These are phyloP conservation scores for Zeus faber DNA, from an alignment of 2,113 vertebrate species.

Conservation along the genomic window DNA sequence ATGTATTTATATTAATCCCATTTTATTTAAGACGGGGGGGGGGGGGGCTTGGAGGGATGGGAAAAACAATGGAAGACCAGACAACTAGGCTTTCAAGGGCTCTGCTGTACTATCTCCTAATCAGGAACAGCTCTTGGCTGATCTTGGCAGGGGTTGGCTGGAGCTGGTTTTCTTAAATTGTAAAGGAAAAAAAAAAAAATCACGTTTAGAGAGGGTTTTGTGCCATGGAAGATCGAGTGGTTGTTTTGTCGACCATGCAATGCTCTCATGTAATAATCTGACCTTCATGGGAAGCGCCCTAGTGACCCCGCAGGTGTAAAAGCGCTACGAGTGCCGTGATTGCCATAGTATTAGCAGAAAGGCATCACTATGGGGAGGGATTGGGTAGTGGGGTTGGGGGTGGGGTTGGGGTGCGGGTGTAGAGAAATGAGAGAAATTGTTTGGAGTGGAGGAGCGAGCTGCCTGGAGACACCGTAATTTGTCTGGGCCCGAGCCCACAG, in stretches of 20 bases:
- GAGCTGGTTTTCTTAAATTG: too few species aligned
- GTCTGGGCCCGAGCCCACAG: slow-evolving; percentile 46
- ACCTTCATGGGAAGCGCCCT: slow-evolving; percentile 29
- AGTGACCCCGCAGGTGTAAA: slow-evolving; percentile 23
- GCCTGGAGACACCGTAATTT: slow-evolving; percentile 55
- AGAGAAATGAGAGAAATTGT: neutral
- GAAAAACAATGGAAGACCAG: slow-evolving; percentile 50
- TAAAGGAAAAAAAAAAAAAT: too few species aligned
- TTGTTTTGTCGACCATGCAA: too few species aligned
- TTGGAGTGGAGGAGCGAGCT: slow-evolving; percentile 36
- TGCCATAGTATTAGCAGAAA: slow-evolving; percentile 29
- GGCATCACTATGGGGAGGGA: slow-evolving; percentile 32
- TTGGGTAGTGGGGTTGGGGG: slow-evolving; percentile 33
- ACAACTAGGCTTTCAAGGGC: slow-evolving; percentile 67
- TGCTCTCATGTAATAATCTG: slow-evolving; percentile 53
- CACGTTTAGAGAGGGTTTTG: too few species aligned
- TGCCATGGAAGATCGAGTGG: too few species aligned
- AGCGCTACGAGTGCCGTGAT: slow-evolving; percentile 24
- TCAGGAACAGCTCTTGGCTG: slow-evolving; percentile 56
- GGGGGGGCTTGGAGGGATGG: slow-evolving; percentile 9
- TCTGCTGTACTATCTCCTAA: slow-evolving; percentile 52
- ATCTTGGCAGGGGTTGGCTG: too few species aligned
- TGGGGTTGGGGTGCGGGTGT: too few species aligned
- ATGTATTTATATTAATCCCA: slow-evolving; percentile 66
- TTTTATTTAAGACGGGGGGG: slow-evolving; percentile 53